A percentile compares a stretch with the other conserved stretches of the same genome.
Conservation (phyloP, 1,140 invertebrate genomes). For the Conopomorpha cramerella region DNA sequence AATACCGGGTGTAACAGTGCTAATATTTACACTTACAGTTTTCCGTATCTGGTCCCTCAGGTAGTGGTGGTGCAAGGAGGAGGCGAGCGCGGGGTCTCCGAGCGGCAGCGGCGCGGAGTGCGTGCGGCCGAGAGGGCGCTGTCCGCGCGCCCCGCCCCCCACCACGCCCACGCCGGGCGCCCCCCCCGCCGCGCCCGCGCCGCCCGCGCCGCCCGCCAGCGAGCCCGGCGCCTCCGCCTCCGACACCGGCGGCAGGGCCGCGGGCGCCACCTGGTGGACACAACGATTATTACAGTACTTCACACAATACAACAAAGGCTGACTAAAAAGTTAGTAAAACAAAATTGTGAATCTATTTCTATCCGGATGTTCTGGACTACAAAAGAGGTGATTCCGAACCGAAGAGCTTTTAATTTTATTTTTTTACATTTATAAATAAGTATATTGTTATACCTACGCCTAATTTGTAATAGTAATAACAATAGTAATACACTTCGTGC, state of each 20-base stretch:
- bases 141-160: constrained; percentile 75
- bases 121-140: constrained; percentile 87
- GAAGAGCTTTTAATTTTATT: too few species aligned
- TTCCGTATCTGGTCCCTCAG: constrained; percentile 88
- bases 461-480: too few species aligned
- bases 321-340: too few species aligned
- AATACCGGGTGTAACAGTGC: too few species aligned
- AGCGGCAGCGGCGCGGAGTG: constrained; percentile 92
- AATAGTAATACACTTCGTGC: too few species aligned
- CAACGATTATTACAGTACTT: too few species aligned
- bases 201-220: constrained; percentile 60
- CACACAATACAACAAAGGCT: too few species aligned
- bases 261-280: constrained; percentile 69
- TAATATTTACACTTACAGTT: constrained; percentile 63
- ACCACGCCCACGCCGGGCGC: constrained; percentile 61
- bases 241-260: constrained; percentile 73
- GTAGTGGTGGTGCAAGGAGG: constrained; percentile 64
- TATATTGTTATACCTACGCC: too few species aligned
- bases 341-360: too few species aligned
- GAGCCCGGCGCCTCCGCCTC: constrained; percentile 77
- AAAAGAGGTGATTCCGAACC: too few species aligned
- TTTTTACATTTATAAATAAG: too few species aligned
- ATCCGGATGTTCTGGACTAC: too few species aligned
- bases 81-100: constrained; percentile 88
- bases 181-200: constrained; percentile 47